A percentile compares a stretch with the other conserved stretches of the same genome.
Conservation (phyloP, 1,140 invertebrate species). For the Ptiloglossa arizonensis region DNA sequence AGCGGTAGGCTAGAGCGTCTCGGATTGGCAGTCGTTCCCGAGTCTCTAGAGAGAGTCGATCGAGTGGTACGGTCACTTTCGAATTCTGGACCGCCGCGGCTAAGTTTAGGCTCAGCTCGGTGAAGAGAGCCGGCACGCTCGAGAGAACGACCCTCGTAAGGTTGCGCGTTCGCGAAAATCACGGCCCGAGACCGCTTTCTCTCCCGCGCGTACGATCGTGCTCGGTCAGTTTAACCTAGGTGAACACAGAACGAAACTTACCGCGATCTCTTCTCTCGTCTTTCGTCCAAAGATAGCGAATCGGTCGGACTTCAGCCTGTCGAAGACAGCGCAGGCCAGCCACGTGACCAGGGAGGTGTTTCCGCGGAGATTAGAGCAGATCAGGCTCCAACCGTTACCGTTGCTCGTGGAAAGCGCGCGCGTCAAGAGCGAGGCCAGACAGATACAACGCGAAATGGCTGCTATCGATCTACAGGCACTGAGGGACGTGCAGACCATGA, state of each 20-base stretch:
- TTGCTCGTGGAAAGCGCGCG: slow-evolving; percentile 49
- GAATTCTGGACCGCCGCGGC: slow-evolving; percentile 60
- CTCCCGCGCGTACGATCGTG: background rate
- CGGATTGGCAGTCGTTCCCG: slow-evolving; percentile 60
- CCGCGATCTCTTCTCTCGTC: slow-evolving; percentile 1
- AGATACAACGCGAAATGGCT: slow-evolving; percentile 79
- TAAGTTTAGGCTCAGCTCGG: slow-evolving; percentile 59
- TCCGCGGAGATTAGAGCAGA: slow-evolving; percentile 81
- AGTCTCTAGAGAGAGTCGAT: slow-evolving; percentile 54
- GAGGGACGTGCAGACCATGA: slow-evolving; percentile 80
- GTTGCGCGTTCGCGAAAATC: slow-evolving; percentile 21
- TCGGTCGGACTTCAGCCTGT: slow-evolving; percentile 86
- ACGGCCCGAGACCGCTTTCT: background rate
- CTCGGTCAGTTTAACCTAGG: background rate
- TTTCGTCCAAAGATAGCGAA: slow-evolving; percentile 82
- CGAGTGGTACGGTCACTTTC: slow-evolving; percentile 51
- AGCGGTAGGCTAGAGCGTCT: background rate
- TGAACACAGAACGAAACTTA: background rate
- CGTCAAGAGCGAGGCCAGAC: slow-evolving; percentile 69
- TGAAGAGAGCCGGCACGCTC: slow-evolving; percentile 14
- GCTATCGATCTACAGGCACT: slow-evolving; percentile 78
- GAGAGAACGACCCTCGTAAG: slow-evolving; percentile 11
- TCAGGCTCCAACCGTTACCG: slow-evolving; percentile 74
- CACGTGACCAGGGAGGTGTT: slow-evolving; percentile 86
- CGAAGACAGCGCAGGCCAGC: slow-evolving; percentile 85